Conservation (phyloP, 2,888 invertebrate species). For the Meteorus colon region DNA sequence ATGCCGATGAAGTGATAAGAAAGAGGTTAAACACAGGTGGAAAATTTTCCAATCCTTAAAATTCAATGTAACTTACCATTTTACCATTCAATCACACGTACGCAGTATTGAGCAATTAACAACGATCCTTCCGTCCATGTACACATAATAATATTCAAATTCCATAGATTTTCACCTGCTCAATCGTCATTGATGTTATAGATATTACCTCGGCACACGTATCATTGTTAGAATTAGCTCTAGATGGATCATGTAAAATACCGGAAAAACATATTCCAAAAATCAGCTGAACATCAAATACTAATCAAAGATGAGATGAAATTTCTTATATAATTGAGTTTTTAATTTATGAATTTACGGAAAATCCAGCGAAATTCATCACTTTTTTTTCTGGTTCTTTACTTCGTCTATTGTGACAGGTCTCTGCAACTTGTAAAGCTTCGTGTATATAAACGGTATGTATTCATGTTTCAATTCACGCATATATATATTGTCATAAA, state of each 20-base stretch:
- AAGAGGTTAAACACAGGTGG: conserved; percentile 1
- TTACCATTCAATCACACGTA: conserved; percentile 59
- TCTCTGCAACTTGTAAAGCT: neutral
- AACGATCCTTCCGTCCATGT: conserved; percentile 57
- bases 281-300: neutral
- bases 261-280: neutral
- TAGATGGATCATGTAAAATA: neutral
- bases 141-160: conserved; percentile 58
- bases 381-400: neutral
- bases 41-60: neutral
- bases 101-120: conserved; percentile 58
- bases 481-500: neutral
- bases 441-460: neutral
- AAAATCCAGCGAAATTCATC: neutral
- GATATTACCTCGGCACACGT: neutral
- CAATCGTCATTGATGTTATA: conserved; percentile 8
- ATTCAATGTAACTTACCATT: conserved; percentile 59
- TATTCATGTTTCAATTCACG: neutral
- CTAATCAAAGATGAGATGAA: neutral
- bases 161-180: neutral
- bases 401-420: neutral
- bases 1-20: neutral
- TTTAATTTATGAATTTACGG: neutral
- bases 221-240: neutral
- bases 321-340: neutral